Evolutionary conservation across 2,888 invertebrate genomes (phyloP), one percentile per base, ranked within the genome.

Genomic region (Frankliniella intonsa): DNA sequence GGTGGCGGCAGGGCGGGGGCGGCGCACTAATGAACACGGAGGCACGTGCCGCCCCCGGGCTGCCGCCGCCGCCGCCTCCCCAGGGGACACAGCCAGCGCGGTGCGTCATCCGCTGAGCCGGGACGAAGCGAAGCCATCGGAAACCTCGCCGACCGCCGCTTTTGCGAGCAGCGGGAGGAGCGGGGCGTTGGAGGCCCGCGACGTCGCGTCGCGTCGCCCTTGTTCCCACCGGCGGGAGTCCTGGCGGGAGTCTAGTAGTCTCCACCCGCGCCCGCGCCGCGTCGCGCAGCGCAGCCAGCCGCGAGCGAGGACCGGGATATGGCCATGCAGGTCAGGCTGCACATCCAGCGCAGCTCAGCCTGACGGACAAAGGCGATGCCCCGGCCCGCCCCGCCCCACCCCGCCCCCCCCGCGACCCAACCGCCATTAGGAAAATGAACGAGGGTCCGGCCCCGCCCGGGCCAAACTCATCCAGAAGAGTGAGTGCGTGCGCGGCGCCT

Each of bases 371-470:
- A 38, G 38, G 38, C 5, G 38, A 38, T 38, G 38, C 3, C 3
- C 5, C 3, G 38, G 38, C 3, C 38, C 38, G 38, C 3, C 3
- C 38, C 38, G 38, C 3, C 38, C 38, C 3, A n/a, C 65, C 65
- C 19, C n/a, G 3, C 3, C 22, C 69, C 11, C 69, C 22, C 69
- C 11, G 25, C 22, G 11, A n/a, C n/a, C n/a, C n/a, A n/a, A n/a
- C n/a, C n/a, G 69, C 69, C 69, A 76, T 76, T 76, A 76, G 69
- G 25, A 76, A 76, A 25, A 76, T 76, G 69, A 76, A 76, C 22
- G 22, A 69, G 69, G 69, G 69, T n/a, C 22, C 69, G 22, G 69
- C 69, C 69, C 25, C 0, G 22, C 22, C 25, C 69, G 69, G 69
- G 22, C 55, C 38, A n/a, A 62, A n/a, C 19, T 62, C 62, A 62